Conservation (phyloP, 2,888 invertebrate genomes). For the Meghimatium bilineatum region DNA sequence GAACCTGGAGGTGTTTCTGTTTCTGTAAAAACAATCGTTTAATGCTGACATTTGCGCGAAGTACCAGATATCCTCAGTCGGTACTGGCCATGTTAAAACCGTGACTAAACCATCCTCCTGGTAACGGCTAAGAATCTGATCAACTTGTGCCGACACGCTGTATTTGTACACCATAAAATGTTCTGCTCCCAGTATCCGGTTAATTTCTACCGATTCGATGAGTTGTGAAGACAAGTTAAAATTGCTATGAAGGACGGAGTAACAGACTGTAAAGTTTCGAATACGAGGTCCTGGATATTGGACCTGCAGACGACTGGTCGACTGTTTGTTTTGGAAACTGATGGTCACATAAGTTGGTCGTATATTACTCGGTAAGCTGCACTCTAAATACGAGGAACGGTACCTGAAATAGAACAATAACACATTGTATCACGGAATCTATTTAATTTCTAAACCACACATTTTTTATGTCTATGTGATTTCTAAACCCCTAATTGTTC, state of each 20-base stretch:
- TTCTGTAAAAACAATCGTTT: constrained; percentile 38
- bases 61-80: not conserved
- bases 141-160: not conserved
- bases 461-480: too few relatives aligned
- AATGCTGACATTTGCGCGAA: constrained; percentile 22
- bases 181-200: constrained; percentile 38
- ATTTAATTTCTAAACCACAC: too few relatives aligned
- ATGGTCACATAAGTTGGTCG: not conserved
- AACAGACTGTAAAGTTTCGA: constrained; percentile 20
- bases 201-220: constrained; percentile 30
- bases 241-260: not conserved
- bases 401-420: not conserved
- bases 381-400: not conserved
- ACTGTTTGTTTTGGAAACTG: not conserved
- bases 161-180: constrained; percentile 39
- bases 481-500: too few relatives aligned
- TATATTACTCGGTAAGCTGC: not conserved
- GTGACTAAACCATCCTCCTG: constrained; percentile 23
- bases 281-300: not conserved
- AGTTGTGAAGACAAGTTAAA: constrained; percentile 20
- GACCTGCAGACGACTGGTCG: not conserved
- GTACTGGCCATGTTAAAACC: constrained; percentile 30
- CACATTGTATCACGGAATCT: too few relatives aligned
- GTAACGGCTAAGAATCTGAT: constrained; percentile 19
- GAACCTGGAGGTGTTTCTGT: constrained; percentile 10